Evolutionary conservation across 2,888 invertebrate species (phyloP), one percentile per base, ranked within the genome.

Genomic region (Melanostoma mellinum): DNA sequence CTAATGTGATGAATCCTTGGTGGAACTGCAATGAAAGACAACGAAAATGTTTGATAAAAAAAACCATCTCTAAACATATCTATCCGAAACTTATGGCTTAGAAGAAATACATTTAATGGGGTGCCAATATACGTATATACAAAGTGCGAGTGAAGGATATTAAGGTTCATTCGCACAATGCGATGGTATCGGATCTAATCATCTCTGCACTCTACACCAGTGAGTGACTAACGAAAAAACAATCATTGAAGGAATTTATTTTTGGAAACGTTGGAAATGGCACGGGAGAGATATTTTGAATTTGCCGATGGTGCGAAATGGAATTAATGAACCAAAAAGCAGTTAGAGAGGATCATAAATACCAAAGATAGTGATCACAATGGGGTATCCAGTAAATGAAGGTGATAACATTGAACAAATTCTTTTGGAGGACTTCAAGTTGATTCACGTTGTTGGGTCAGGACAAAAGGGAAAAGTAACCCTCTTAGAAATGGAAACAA

Each of bases 1-100:
- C 93, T 93, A 85, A 94, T 93, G 89, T 93, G 93, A 89, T 93
- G 92, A 88, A 94, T 94, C 88, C 93, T 92, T 86, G 94, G 94
- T 85, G 94, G 94, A 86, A 94, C 94, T 94, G 92, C 72, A 86
- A 87, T 85, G 69, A 74, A 58, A 77, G 53, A 73, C 75, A 78
- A 75, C 81, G 58, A 58, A 55, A 50, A 61, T 60, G 20, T 71
- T 40, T 48, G 58, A 56, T 75, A 71, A 74, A 48, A 87, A 20
- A 20, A 20, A 20, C 20, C 20, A 20, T 20, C 1, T 20, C 20
- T 20, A 1, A 20, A 20, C 20, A 20, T 20, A 20, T 20, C 20
- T 20, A 86, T 87, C 78, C 85, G 71, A 58, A 65, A 56, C 44
- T 63, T 53, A 55, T 67, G 56, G 33, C 50, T 40, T 35, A 58